Conservation (phyloP, 2,113 vertebrate genomes). For the Trochalopteron elliotii region DNA sequence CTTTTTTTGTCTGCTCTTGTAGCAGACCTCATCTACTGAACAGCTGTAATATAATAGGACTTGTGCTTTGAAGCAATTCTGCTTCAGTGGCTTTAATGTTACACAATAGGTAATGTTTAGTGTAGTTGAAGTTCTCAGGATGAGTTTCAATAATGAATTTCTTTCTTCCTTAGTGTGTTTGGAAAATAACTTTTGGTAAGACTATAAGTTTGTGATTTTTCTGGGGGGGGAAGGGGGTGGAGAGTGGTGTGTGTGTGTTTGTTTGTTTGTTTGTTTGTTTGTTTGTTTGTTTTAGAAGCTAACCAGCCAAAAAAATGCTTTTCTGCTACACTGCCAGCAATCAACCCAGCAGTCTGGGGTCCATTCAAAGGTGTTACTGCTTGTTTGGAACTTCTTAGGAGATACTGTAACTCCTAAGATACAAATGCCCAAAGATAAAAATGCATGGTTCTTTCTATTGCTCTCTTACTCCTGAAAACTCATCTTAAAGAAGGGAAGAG, state of each 20-base stretch:
- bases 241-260: accelerated
- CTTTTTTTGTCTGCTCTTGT: neutral
- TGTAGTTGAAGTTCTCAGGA: neutral
- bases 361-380: neutral
- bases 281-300: neutral
- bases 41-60: neutral
- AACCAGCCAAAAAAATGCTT: neutral
- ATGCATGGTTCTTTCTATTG: neutral
- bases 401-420: neutral
- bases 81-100: neutral
- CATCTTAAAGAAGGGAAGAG: neutral
- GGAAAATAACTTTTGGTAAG: neutral
- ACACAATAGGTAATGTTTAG: neutral
- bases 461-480: neutral
- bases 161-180: neutral
- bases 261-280: neutral
- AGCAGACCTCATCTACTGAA: neutral
- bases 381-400: neutral
- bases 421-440: neutral
- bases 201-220: neutral
- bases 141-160: neutral
- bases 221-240: accelerated
- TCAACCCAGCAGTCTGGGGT: neutral
- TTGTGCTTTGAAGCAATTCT: neutral
- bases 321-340: neutral